Conservation (phyloP, 2,888 invertebrate species). For the Psylliodes chrysocephalus region DNA sequence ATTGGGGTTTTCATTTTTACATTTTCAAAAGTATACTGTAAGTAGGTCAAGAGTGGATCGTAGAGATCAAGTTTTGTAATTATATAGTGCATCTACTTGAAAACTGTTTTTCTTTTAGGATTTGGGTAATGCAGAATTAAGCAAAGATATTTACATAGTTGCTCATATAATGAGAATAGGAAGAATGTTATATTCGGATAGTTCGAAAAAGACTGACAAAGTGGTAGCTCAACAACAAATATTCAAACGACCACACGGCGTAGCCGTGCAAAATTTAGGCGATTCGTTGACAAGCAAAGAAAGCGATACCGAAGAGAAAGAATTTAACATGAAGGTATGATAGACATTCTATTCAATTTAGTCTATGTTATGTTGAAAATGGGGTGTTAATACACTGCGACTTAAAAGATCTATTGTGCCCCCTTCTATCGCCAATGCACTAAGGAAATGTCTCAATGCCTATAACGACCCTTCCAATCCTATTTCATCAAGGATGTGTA, state of each 20-base stretch:
- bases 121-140: constrained; percentile 85
- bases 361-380: too few species aligned
- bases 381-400: too few species aligned
- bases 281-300: constrained; percentile 72
- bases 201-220: constrained; percentile 65
- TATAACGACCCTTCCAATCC: too few species aligned
- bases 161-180: constrained; percentile 92
- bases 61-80: too few species aligned
- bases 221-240: constrained; percentile 60
- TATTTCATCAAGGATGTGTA: too few species aligned
- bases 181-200: constrained; percentile 77
- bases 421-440: too few species aligned
- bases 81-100: too few species aligned
- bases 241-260: constrained; percentile 85
- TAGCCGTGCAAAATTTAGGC: constrained; percentile 81
- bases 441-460: too few species aligned
- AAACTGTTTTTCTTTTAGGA: constrained; percentile 74
- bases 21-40: too few species aligned
- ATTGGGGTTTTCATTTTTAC: too few species aligned
- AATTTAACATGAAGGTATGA: constrained; percentile 80
- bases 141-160: constrained; percentile 86
- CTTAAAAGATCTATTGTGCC: too few species aligned
- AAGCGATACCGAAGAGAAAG: constrained; percentile 75
- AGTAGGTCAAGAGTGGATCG: too few species aligned
- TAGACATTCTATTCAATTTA: neutral